Evolutionary conservation across 2,888 invertebrate species (phyloP).

Genomic region (Eupithecia centaureata): DNA sequence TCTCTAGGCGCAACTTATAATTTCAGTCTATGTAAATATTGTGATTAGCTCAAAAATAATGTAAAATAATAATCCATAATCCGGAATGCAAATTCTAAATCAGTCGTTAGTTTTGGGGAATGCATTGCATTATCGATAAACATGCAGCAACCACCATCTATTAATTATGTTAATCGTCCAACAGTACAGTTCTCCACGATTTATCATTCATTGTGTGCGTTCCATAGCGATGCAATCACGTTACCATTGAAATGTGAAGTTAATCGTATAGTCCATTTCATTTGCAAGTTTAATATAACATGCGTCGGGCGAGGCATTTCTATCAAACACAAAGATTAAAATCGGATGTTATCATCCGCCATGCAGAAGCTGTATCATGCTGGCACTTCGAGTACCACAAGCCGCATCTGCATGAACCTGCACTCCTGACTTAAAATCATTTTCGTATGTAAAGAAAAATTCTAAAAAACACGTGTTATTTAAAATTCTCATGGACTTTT

Average conservation of each 20-base stretch:
- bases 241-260: slow-evolving; percentile 51
- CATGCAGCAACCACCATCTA: slow-evolving; percentile 80
- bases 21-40: slow-evolving; percentile 32
- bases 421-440: slow-evolving; percentile 35
- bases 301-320: slow-evolving; percentile 82
- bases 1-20: slow-evolving; percentile 46
- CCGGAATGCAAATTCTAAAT: slow-evolving; percentile 69
- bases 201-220: slow-evolving; percentile 63
- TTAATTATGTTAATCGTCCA: slow-evolving; percentile 53
- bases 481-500: slow-evolving; percentile 31
- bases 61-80: slow-evolving; percentile 54
- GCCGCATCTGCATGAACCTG: slow-evolving; percentile 71
- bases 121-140: slow-evolving; percentile 70
- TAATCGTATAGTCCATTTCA: slow-evolving; percentile 58
- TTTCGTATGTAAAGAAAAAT: slow-evolving; percentile 21
- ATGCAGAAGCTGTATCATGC: slow-evolving; percentile 83
- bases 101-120: slow-evolving; percentile 62
- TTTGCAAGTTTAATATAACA: slow-evolving; percentile 67
- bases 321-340: slow-evolving; percentile 80
- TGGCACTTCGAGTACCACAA: slow-evolving; percentile 69
- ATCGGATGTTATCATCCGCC: slow-evolving; percentile 78
- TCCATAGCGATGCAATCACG: slow-evolving; percentile 66
- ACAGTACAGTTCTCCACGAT: slow-evolving; percentile 57
- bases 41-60: slow-evolving; percentile 29
- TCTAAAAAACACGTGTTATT: slow-evolving; percentile 26